A percentile compares a stretch with the other conserved stretches of the same genome.
Conservation (phyloP, 1,140 invertebrate genomes). For the Vanessa atalanta region DNA sequence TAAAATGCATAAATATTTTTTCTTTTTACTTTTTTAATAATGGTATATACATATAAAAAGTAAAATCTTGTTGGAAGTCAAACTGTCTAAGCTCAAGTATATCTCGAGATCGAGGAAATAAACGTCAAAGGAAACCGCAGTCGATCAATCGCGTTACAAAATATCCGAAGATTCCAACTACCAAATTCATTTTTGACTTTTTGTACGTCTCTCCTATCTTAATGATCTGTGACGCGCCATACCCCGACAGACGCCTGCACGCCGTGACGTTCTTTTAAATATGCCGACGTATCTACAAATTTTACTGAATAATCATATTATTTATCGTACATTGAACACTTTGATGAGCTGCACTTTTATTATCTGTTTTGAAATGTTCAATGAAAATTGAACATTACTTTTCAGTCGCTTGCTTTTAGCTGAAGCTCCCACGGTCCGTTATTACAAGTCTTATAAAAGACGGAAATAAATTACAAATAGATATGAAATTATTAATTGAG, state of each 20-base stretch:
- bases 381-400: conserved; percentile 22
- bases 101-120: conserved; percentile 21
- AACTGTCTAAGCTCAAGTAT: conserved; percentile 24
- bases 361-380: conserved; percentile 24
- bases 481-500: conserved; percentile 42
- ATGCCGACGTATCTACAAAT: conserved; percentile 30
- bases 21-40: too few relatives aligned
- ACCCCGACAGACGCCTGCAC: conserved; percentile 27
- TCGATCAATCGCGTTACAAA: conserved; percentile 35
- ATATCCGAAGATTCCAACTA: conserved; percentile 23
- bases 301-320: conserved; percentile 34
- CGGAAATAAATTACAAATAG: conserved; percentile 40
- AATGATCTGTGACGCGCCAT: conserved; percentile 40
- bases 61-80: conserved; percentile 18
- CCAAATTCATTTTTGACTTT: conserved; percentile 29
- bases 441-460: conserved; percentile 29
- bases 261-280: conserved; percentile 53
- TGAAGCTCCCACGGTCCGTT: conserved; percentile 19
- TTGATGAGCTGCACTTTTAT: conserved; percentile 11
- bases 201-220: conserved; percentile 38
- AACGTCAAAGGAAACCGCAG: conserved; percentile 36
- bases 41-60: not conserved
- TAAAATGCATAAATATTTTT: too few relatives aligned
- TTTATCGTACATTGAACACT: conserved; percentile 30
- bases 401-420: conserved; percentile 2